phyloP scores from a whole-genome alignment of 1,140 invertebrate genomes.

The Brachionus rubens region DNA sequence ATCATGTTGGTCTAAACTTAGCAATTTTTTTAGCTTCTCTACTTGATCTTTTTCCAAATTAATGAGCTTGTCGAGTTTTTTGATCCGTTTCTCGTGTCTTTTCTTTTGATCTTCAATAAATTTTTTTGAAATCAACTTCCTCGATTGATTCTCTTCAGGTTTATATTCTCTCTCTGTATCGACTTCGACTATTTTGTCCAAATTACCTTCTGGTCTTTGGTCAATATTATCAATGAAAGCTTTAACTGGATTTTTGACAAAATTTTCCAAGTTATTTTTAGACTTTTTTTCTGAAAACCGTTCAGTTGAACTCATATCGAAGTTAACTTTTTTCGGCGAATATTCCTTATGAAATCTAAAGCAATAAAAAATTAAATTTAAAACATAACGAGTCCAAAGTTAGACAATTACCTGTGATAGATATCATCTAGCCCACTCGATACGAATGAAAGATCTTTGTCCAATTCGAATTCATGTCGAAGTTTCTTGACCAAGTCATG shows the following conservation, averaged over 20 bases:
- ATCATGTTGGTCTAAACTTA: not conserved
- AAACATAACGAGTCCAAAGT: not conserved
- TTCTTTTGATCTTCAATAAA: not conserved
- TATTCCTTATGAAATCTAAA: conserved; percentile 17
- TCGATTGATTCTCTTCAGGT: not conserved
- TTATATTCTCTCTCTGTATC: not conserved
- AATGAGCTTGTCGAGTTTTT: not conserved
- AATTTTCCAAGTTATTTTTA: conserved; percentile 3
- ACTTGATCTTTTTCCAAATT: conserved; percentile 5
- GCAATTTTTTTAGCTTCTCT: not conserved
- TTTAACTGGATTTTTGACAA: conserved; percentile 3
- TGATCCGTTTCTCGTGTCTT: conserved; percentile 12
- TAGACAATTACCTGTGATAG: not conserved
- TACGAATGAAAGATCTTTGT: not conserved
- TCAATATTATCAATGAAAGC: not conserved
- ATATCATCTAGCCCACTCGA: conserved; percentile 1
- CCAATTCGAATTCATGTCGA: conserved; percentile 5
- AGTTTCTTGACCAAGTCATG: conserved; percentile 29
- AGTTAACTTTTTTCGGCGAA: not conserved
- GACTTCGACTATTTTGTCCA: not conserved
- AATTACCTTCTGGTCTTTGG: not conserved
- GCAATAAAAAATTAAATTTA: too few relatives aligned
- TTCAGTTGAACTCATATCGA: not conserved
- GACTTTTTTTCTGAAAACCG: not conserved
- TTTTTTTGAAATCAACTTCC: conserved; percentile 1